Evolutionary conservation across 92 coral and sea anemone genomes (phyloP).

Genomic region (Phenganax marumi): DNA sequence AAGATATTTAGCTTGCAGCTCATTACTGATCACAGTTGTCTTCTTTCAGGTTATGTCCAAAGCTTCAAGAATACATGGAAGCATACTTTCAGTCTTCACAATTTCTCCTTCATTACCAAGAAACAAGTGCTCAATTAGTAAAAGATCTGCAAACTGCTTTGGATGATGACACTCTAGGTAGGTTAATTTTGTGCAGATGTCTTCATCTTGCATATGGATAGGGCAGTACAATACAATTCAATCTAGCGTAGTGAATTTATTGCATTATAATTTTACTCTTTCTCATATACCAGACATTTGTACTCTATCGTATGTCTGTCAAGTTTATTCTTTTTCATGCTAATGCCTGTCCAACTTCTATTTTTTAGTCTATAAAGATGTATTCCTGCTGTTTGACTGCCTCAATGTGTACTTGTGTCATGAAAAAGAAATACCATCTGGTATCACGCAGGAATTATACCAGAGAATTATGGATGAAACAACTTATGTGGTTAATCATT

Average conservation of each 20-base stretch:
- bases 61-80: conserved; percentile 63
- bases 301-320: no score
- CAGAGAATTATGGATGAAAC: conserved; percentile 65
- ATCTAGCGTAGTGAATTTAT: no score
- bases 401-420: conserved; percentile 78
- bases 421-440: conserved; percentile 60
- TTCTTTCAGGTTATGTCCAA: conserved; percentile 74
- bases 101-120: conserved; percentile 66
- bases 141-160: conserved; percentile 20
- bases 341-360: background rate
- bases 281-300: no score
- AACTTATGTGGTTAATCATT: conserved; percentile 54
- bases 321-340: no score
- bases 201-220: background rate
- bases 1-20: no score
- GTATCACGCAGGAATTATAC: conserved; percentile 62
- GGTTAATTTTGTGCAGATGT: conserved; percentile 14
- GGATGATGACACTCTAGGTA: conserved; percentile 53
- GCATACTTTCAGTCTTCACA: conserved; percentile 59
- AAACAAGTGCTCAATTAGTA: conserved; percentile 58
- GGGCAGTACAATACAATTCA: background rate
- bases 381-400: conserved; percentile 68
- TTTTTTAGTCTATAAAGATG: conserved; percentile 58
- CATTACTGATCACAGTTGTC: background rate
- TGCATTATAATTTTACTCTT: no score